Evolutionary conservation across 2,797 vertebrate genomes (phyloP).

Genomic region (Bufotes viridis): DNA sequence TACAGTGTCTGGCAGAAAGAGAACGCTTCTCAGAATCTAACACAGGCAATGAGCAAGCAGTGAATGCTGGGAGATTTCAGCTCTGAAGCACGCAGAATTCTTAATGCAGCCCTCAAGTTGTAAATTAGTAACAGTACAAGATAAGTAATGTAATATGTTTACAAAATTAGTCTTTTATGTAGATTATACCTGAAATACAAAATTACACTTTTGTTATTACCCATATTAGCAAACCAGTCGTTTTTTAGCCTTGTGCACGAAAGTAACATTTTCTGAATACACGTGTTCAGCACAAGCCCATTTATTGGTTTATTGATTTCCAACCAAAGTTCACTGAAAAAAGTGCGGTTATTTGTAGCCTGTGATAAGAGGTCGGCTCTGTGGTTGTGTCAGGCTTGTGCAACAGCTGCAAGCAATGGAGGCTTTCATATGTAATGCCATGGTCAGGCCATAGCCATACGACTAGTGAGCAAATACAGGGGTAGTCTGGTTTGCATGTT

Average conservation of each 20-base stretch:
- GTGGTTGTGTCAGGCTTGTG: background rate
- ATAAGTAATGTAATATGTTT: background rate
- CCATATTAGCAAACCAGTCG: background rate
- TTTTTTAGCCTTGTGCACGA: background rate
- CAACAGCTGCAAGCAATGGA: slow-evolving; percentile 3
- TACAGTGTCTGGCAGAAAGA: background rate
- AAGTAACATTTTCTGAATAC: background rate
- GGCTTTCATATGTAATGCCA: background rate
- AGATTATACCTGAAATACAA: background rate
- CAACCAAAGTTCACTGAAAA: slow-evolving; percentile 33
- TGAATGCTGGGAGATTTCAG: background rate
- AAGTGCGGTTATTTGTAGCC: slow-evolving; percentile 35
- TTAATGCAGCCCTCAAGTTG: background rate
- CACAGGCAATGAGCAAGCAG: background rate
- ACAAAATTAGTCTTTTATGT: background rate
- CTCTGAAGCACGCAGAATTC: background rate
- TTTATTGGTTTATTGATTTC: slow-evolving; percentile 52
- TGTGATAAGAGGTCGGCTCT: slow-evolving; percentile 25
- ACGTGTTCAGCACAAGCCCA: slow-evolving; percentile 4
- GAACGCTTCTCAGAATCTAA: background rate
- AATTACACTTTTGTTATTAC: background rate
- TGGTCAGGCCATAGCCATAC: background rate
- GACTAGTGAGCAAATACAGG: too few relatives aligned
- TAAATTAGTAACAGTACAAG: background rate
- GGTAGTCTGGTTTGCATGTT: too few relatives aligned